A percentile compares a stretch with the other conserved stretches of the same genome.
phyloP scores from a whole-genome alignment of 2,888 invertebrate species.

The Scaptomyza reducta region DNA sequence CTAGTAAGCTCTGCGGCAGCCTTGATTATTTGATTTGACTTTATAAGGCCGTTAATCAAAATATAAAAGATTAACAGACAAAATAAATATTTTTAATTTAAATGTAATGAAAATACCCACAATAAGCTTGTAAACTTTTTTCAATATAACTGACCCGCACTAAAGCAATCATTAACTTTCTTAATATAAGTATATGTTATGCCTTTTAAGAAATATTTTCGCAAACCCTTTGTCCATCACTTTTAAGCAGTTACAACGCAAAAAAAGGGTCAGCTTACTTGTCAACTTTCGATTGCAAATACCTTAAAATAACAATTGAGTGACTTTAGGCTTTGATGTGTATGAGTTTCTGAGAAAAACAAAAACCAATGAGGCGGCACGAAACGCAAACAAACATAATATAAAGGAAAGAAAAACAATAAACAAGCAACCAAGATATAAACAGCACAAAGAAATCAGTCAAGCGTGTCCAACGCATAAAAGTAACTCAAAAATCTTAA shows the following conservation, averaged over 20 bases:
- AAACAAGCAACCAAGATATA: slow-evolving; percentile 3
- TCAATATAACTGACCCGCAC: not conserved
- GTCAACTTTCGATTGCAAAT: slow-evolving; percentile 39
- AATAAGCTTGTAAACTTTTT: not conserved
- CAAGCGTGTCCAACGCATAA: slow-evolving; percentile 59
- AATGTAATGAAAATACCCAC: not conserved
- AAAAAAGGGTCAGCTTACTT: not conserved
- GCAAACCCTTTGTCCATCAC: not conserved
- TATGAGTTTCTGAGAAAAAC: slow-evolving; percentile 34
- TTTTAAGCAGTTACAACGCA: not conserved
- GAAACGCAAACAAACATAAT: not conserved
- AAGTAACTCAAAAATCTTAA: slow-evolving; percentile 57
- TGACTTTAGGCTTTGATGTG: slow-evolving; percentile 55
- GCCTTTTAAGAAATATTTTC: not conserved
- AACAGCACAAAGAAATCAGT: slow-evolving; percentile 41
- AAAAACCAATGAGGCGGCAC: slow-evolving; percentile 49
- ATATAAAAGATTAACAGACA: too few species aligned
- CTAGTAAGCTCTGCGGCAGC: too few species aligned
- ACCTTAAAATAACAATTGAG: slow-evolving; percentile 8
- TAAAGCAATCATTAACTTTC: not conserved
- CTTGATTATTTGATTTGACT: too few species aligned
- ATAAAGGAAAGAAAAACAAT: not conserved
- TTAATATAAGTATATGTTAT: not conserved
- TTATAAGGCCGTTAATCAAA: too few species aligned
- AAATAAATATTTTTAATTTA: too few species aligned